A percentile compares a stretch with the other conserved stretches of the same genome.
phyloP scores from a whole-genome alignment of 1,140 invertebrate genomes.

The Listronotus oregonensis region DNA sequence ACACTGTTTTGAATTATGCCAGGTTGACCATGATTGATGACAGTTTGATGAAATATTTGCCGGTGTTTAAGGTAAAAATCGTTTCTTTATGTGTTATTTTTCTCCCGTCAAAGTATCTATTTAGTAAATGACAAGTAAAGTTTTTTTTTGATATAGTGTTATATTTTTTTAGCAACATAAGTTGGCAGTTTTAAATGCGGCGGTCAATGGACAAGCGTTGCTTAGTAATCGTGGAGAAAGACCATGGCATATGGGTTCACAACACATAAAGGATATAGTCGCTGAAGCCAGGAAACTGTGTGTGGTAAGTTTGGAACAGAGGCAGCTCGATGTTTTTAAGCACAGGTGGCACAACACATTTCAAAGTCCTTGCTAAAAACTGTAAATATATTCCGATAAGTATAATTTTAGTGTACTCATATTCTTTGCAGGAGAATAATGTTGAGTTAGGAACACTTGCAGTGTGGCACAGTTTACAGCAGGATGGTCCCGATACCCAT shows the following conservation, averaged over 20 bases:
- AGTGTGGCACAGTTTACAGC: constrained; percentile 67
- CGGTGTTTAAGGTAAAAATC: constrained; percentile 71
- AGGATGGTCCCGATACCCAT: constrained; percentile 66
- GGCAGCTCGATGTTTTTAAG: too few species aligned
- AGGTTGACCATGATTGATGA: constrained; percentile 81
- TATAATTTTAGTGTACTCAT: too few species aligned
- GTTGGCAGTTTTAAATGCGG: constrained; percentile 83
- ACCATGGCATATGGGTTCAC: constrained; percentile 81
- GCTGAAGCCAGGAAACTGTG: constrained; percentile 60
- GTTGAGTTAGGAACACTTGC: constrained; percentile 75
- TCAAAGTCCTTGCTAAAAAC: too few species aligned
- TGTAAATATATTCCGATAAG: too few species aligned
- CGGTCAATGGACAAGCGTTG: constrained; percentile 79
- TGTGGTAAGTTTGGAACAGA: too few species aligned
- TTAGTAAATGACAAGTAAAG: too few species aligned
- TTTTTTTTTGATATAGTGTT: too few species aligned
- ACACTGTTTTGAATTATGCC: constrained; percentile 78
- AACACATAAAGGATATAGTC: constrained; percentile 70
- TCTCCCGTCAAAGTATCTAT: too few species aligned
- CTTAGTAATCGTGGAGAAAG: constrained; percentile 76
- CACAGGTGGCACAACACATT: too few species aligned
- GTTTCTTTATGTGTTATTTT: too few species aligned
- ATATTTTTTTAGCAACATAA: constrained; percentile 40
- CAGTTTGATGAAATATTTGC: constrained; percentile 72
- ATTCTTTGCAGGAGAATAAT: constrained; percentile 59